phyloP scores from a whole-genome alignment of 2,113 vertebrate genomes.

The Sminthopsis crassicaudata region DNA sequence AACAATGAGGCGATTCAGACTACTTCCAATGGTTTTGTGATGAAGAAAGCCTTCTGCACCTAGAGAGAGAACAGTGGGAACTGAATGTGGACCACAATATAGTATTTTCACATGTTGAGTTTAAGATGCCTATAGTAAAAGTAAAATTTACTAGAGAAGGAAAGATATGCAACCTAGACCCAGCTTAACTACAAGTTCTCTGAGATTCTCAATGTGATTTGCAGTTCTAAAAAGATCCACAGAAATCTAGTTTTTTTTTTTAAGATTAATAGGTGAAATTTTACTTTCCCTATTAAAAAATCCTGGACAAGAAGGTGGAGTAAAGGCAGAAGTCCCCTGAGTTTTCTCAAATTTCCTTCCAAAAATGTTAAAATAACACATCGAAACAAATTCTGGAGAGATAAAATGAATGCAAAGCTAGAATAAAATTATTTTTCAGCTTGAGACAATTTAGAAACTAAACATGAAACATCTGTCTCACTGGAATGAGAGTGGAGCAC shows the following conservation, averaged over 20 bases:
- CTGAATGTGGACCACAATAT: no score
- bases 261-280: not conserved
- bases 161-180: constrained; percentile 18
- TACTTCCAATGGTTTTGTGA: no score
- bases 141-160: constrained; percentile 21
- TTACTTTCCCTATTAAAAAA: not conserved
- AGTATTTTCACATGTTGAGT: not conserved
- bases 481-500: not conserved
- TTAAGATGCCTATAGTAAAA: not conserved
- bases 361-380: no score
- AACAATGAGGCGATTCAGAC: no score
- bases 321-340: no score
- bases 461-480: not conserved
- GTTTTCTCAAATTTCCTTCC: no score
- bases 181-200: not conserved
- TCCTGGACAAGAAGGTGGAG: not conserved
- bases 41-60: no score
- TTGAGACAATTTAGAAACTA: not conserved
- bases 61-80: no score
- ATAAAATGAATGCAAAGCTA: not conserved
- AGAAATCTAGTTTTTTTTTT: not conserved
- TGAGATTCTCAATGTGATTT: not conserved
- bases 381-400: not conserved
- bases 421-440: not conserved
- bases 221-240: not conserved